Conservation (phyloP, 2,888 invertebrate species). For the Phalera bucephala region DNA sequence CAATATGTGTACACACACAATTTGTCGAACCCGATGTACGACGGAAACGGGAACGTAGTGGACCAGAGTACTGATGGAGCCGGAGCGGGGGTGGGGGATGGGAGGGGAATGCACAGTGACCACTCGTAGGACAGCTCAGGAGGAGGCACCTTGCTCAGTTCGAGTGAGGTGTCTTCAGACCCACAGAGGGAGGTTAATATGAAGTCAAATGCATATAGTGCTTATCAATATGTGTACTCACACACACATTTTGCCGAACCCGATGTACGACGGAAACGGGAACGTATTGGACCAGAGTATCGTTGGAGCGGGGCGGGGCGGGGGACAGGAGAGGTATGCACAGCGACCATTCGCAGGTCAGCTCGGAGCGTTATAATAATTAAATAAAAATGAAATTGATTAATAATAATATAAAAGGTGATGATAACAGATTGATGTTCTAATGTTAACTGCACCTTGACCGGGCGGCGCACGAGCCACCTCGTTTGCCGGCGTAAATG, state of each 20-base stretch:
- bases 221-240: no score
- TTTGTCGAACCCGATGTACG: constrained; percentile 44
- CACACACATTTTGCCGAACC: constrained; percentile 37
- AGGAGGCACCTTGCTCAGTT: constrained; percentile 61
- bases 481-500: no score
- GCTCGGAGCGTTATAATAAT: constrained; percentile 69
- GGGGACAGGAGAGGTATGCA: constrained; percentile 75
- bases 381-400: no score
- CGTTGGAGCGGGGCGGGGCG: constrained; percentile 56
- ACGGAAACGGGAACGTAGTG: constrained; percentile 53
- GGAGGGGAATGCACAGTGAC: constrained; percentile 72
- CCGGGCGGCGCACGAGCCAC: no score
- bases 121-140: constrained; percentile 72
- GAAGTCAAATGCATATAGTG: no score
- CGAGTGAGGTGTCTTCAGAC: constrained; percentile 60
- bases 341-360: constrained; percentile 69
- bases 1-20: not conserved
- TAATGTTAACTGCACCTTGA: no score
- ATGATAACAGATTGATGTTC: no score
- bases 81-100: constrained; percentile 71
- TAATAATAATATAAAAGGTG: no score
- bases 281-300: constrained; percentile 45
- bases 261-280: constrained; percentile 54
- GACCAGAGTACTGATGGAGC: constrained; percentile 42
- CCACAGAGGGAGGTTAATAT: constrained; percentile 58